Evolutionary conservation across 1,140 invertebrate genomes (phyloP), one percentile per base, ranked within the genome.

Genomic region (Zaprionus kolodkinae): DNA sequence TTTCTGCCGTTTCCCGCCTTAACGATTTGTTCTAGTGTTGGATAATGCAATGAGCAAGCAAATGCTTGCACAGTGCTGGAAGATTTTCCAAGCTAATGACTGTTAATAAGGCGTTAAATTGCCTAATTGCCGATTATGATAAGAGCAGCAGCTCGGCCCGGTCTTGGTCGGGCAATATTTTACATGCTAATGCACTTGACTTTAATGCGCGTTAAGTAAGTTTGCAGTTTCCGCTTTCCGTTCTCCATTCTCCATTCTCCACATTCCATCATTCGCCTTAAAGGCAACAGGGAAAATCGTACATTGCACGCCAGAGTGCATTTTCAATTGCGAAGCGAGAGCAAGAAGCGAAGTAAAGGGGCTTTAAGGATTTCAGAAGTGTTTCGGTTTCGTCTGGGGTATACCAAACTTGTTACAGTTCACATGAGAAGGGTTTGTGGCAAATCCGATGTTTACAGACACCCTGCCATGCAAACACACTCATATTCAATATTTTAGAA

Each of bases 71-170:
- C 25, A 43, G 10, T 33, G 25, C 13, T 6, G 13, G 5, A 17
- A 1, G 25, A 12, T 63, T 35, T 62, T 57, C 25, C 15, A 54
- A 52, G 62, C 71, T 79, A 88, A 78, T 88, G 73, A 67, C 62
- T 67, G 84, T 84, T 87, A 88, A 87, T 87, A 84, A 78, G 73
- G 77, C 84, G 85, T 87, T 88, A 84, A 88, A 87, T 84, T 72
- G 71, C 76, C 79, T 87, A 87, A 87, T 87, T 88, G 74, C 55
- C 84, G 84, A 74, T 88, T 80, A 88, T 87, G 76, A 74, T 67
- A 50, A 9, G 45, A 11, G 45, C 3, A 12, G n/a, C 15, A 11
- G 27, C 17, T 63, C 15, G 10, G 25, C 13, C 45, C 33, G 25
- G n/a, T 27, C 4, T 25, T 9, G 40, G 35, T 60, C 25, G 27